Conservation (phyloP, 2,113 vertebrate species). For the Azemiops feae region DNA sequence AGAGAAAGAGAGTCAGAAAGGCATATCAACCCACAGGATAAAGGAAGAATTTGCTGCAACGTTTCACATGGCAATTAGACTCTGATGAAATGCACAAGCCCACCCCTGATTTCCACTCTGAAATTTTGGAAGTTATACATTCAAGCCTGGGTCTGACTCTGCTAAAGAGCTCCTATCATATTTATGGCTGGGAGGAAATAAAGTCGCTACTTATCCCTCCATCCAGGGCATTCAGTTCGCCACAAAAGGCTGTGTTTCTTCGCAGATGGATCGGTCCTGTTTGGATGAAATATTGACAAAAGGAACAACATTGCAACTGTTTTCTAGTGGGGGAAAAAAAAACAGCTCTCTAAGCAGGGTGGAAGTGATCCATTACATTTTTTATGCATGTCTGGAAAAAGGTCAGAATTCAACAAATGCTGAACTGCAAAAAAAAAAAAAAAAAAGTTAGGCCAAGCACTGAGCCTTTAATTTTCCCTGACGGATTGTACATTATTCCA, state of each 20-base stretch:
- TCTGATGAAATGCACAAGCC: neutral
- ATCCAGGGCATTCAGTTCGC: neutral
- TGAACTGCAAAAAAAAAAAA: neutral
- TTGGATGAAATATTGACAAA: conserved; percentile 38
- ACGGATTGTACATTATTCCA: conserved; percentile 14
- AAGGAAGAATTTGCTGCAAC: neutral
- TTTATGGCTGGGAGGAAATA: neutral
- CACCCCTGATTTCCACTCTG: neutral
- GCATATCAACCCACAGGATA: neutral
- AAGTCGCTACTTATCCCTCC: neutral
- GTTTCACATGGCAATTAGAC: neutral
- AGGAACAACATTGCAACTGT: neutral
- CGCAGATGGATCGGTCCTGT: neutral
- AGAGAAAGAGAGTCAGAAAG: neutral
- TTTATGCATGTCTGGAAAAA: conserved; percentile 23
- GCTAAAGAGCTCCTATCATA: neutral
- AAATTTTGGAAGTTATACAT: neutral
- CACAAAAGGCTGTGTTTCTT: neutral
- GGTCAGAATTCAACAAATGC: conserved; percentile 48
- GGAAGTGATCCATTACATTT: conserved; percentile 49
- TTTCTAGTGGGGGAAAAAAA: conserved; percentile 23
- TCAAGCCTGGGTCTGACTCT: neutral
- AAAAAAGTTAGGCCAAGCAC: conserved; percentile 16
- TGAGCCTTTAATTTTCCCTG: neutral
- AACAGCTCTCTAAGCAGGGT: conserved; percentile 31